A percentile compares a stretch with the other conserved stretches of the same genome.
phyloP scores from a whole-genome alignment of 2,113 vertebrate genomes.

The Phoxinus phoxinus region DNA sequence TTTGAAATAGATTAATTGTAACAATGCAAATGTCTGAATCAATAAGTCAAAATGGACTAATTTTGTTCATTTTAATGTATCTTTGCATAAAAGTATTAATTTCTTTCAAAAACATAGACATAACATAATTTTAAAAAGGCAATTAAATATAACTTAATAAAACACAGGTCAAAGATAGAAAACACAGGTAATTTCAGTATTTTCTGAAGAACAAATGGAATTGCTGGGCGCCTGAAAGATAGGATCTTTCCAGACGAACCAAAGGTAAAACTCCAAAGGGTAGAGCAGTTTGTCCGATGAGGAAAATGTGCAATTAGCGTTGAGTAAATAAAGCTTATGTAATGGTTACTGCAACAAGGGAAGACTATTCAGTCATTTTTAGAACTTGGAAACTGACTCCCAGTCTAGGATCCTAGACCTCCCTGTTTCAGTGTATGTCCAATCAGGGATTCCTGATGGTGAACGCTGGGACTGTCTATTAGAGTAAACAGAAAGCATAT shows the following conservation, averaged over 20 bases:
- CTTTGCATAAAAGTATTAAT: too few species aligned
- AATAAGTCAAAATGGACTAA: too few species aligned
- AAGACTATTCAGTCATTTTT: neutral
- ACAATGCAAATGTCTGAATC: too few species aligned
- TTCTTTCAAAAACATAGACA: too few species aligned
- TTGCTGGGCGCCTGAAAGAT: neutral
- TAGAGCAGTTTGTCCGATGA: neutral
- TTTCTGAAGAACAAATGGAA: neutral
- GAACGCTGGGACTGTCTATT: neutral
- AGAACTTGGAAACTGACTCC: neutral
- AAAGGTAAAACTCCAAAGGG: neutral
- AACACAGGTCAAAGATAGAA: neutral
- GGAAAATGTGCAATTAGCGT: neutral
- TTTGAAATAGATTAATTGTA: too few species aligned
- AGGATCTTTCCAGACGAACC: neutral
- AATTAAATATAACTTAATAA: too few species aligned
- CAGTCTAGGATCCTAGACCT: neutral
- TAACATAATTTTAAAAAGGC: too few species aligned
- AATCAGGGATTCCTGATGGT: neutral
- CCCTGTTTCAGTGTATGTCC: neutral
- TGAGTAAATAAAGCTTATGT: neutral
- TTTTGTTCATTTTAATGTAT: too few species aligned
- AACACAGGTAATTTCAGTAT: neutral
- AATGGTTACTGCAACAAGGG: neutral
- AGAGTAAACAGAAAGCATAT: conserved; percentile 60